phyloP scores from a whole-genome alignment of 2,113 vertebrate species.

The Corydoras maculifer region DNA sequence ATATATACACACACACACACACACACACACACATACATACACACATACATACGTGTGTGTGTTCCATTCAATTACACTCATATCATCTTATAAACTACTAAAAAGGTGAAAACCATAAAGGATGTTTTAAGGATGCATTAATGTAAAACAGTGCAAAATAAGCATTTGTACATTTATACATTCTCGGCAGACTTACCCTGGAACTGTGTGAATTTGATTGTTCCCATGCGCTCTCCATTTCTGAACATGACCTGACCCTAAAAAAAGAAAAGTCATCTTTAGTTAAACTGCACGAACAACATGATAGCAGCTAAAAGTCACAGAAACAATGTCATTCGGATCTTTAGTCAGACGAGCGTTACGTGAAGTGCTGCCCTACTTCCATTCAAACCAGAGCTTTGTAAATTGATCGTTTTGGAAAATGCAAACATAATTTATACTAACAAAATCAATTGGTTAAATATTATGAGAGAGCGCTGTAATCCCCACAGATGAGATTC shows the following conservation, averaged over 20 bases:
- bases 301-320: not conserved
- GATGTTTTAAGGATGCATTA: no score
- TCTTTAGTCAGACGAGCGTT: slow-evolving; percentile 18
- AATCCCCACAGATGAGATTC: slow-evolving; percentile 28
- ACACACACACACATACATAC: no score
- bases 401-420: slow-evolving; percentile 52
- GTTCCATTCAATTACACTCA: no score
- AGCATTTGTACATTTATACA: no score
- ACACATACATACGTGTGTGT: no score
- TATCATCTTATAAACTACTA: no score
- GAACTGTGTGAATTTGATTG: slow-evolving; percentile 92
- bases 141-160: no score
- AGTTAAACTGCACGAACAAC: slow-evolving; percentile 4
- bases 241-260: slow-evolving; percentile 99
- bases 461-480: slow-evolving; percentile 42
- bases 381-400: slow-evolving; percentile 49
- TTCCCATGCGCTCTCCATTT: slow-evolving; percentile 97
- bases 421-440: slow-evolving; percentile 53
- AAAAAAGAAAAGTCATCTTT: slow-evolving; percentile 56
- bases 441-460: slow-evolving; percentile 51
- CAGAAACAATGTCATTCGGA: slow-evolving; percentile 8
- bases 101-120: no score
- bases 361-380: slow-evolving; percentile 40
- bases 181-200: no score
- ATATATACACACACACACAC: no score